These are phyloP conservation scores for Pygoscelis antarcticus DNA, from an alignment of 2,113 vertebrate species.

Conservation along the genomic window DNA sequence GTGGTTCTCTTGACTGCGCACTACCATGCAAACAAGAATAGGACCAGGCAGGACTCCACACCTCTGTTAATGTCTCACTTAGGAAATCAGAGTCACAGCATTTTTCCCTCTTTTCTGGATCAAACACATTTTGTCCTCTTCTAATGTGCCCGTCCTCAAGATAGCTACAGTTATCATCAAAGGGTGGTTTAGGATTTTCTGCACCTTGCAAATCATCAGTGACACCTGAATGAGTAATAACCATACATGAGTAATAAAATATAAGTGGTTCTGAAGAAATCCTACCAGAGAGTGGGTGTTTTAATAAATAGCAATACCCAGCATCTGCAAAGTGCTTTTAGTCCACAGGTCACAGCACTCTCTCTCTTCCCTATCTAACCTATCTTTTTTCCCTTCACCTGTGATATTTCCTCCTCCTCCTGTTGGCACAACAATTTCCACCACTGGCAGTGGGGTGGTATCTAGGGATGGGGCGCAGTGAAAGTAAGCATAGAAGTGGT, in stretches of 20 bases:
- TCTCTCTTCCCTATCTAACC: not conserved
- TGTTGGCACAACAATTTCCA: conserved; percentile 92
- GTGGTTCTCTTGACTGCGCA: not conserved
- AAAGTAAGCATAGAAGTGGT: conserved; percentile 90
- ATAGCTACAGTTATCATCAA: not conserved
- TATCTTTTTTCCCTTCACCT: conserved; percentile 67
- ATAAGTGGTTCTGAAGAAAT: conserved; percentile 57
- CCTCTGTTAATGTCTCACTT: not conserved
- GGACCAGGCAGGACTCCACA: not conserved
- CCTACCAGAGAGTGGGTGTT: conserved; percentile 52
- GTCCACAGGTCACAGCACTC: conserved; percentile 17
- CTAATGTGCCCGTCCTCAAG: not conserved
- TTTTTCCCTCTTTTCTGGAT: conserved; percentile 25
- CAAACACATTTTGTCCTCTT: not conserved
- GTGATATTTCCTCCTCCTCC: conserved; percentile 91
- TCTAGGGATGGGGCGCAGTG: conserved; percentile 62
- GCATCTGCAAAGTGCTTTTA: conserved; percentile 15
- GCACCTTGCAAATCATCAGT: not conserved
- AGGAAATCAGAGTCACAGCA: not conserved
- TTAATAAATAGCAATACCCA: conserved; percentile 37
- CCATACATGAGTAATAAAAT: conserved; percentile 44
- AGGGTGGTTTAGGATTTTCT: conserved; percentile 22
- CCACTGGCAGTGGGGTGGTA: conserved; percentile 49
- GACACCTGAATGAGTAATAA: conserved; percentile 35
- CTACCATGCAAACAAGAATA: not conserved